Conservation (phyloP, 2,113 vertebrate species). For the Amazona vittata region DNA sequence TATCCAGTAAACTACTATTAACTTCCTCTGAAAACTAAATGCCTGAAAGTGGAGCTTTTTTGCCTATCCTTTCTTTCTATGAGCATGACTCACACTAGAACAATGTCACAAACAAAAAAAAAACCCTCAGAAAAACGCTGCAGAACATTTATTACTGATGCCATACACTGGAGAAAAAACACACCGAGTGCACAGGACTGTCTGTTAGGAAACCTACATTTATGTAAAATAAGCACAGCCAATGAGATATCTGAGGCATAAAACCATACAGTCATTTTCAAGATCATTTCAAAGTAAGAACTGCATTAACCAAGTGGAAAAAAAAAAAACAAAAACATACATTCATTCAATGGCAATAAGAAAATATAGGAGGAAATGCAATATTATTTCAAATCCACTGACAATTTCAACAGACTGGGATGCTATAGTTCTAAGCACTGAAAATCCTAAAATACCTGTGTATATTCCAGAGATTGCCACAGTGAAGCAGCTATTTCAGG, state of each 20-base stretch:
- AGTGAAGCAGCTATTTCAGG: conserved; percentile 95
- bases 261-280: neutral
- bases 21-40: neutral
- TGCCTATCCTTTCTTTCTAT: neutral
- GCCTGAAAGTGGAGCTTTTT: neutral
- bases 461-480: conserved; percentile 97
- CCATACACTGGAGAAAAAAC: neutral
- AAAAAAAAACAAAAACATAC: neutral
- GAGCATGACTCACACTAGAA: neutral
- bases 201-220: neutral
- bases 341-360: neutral
- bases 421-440: neutral
- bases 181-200: neutral
- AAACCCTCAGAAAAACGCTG: neutral
- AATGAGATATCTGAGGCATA: neutral
- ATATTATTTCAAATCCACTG: neutral
- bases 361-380: neutral
- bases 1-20: neutral
- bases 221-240: neutral
- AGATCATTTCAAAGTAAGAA: neutral
- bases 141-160: neutral
- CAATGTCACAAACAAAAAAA: neutral
- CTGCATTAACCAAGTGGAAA: neutral
- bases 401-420: neutral
- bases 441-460: conserved; percentile 82